phyloP scores from a whole-genome alignment of 1,140 invertebrate genomes.

The Lordiphosa clarofinis region DNA sequence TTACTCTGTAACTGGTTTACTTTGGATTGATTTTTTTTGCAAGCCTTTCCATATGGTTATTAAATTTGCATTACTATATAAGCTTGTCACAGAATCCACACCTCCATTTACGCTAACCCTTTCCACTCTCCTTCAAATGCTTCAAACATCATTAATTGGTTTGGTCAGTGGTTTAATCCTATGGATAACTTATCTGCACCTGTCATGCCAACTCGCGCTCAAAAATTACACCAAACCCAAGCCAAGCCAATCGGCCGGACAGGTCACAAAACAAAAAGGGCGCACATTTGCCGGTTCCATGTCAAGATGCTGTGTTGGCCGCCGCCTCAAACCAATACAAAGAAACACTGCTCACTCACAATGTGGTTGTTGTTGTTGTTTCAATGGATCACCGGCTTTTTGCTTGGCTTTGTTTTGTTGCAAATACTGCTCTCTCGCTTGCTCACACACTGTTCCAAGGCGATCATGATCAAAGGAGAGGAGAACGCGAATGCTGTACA shows the following conservation, averaged over 20 bases:
- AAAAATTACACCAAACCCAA: slow-evolving; percentile 42
- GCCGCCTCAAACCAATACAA: slow-evolving; percentile 16
- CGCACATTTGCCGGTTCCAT: slow-evolving; percentile 64
- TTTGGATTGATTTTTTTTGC: too few species aligned
- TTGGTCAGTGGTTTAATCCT: too few species aligned
- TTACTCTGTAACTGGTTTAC: too few species aligned
- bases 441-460: slow-evolving; percentile 24
- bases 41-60: too few species aligned
- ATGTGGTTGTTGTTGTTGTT: slow-evolving; percentile 38
- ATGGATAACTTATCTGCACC: background rate
- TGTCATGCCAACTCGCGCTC: slow-evolving; percentile 12
- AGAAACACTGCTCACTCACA: slow-evolving; percentile 18
- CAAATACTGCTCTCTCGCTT: slow-evolving; percentile 45
- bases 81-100: too few species aligned
- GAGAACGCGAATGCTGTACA: slow-evolving; percentile 34
- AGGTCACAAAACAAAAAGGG: slow-evolving; percentile 64
- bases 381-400: slow-evolving; percentile 76
- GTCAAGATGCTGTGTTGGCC: slow-evolving; percentile 63
- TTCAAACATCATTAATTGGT: slow-evolving; percentile 28
- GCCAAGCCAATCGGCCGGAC: slow-evolving; percentile 46
- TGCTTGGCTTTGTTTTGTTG: slow-evolving; percentile 69
- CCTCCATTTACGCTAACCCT: too few species aligned
- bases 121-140: too few species aligned
- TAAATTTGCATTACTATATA: too few species aligned
- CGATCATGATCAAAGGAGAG: slow-evolving; percentile 26